Conservation (phyloP, 2,113 vertebrate genomes). For the Aythya baeri region DNA sequence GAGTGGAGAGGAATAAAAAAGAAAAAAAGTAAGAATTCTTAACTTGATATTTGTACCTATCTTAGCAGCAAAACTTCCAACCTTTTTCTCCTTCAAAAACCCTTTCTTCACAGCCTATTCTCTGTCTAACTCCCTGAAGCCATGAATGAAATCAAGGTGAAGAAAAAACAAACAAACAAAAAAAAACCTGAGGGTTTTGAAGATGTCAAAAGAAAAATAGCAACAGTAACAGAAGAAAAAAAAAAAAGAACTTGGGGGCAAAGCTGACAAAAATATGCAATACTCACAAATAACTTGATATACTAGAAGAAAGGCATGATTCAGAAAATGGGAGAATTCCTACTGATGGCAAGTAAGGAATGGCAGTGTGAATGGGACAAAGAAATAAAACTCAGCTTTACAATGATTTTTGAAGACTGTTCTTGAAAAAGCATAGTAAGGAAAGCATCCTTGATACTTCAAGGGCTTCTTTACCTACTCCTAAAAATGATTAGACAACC, state of each 20-base stretch:
- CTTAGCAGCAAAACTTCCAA: not conserved
- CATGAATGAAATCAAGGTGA: not conserved
- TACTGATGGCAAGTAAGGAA: not conserved
- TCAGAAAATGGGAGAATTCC: not conserved
- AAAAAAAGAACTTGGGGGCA: not conserved
- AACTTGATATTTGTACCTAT: not conserved
- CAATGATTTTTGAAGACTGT: not conserved
- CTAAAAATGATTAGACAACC: not conserved
- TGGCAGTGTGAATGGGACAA: not conserved
- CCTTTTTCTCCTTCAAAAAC: not conserved
- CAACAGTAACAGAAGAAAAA: not conserved
- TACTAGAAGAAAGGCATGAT: not conserved
- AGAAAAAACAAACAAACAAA: not conserved
- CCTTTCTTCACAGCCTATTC: not conserved
- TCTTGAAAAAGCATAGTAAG: not conserved
- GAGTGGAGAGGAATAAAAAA: fast-evolving
- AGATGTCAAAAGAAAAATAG: not conserved
- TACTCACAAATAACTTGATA: not conserved
- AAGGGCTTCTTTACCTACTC: not conserved
- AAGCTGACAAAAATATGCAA: not conserved
- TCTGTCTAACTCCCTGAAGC: not conserved
- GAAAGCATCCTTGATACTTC: not conserved
- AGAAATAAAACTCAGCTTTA: not conserved
- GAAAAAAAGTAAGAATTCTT: not conserved
- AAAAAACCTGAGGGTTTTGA: not conserved